A percentile compares a stretch with the other conserved stretches of the same genome.
These are phyloP conservation scores for Melozone crissalis DNA, from an alignment of 2,113 vertebrate species.

Conservation along the genomic window DNA sequence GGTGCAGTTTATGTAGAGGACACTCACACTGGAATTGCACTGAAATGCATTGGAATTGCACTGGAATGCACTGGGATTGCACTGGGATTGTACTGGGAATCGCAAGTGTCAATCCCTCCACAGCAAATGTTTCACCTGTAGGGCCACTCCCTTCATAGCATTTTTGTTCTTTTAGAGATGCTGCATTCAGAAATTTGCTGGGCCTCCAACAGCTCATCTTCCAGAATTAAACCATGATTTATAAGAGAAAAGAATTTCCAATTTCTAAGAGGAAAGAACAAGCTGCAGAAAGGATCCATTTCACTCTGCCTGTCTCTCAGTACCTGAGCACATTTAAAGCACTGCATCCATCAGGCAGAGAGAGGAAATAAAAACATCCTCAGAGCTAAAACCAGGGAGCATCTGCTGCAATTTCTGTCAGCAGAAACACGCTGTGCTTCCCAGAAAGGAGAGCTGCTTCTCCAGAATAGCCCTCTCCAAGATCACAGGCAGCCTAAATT, in stretches of 20 bases:
- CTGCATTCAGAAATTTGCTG: neutral
- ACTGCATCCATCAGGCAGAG: neutral
- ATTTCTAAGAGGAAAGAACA: neutral
- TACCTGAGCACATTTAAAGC: neutral
- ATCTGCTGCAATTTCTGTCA: neutral
- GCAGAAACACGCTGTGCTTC: neutral
- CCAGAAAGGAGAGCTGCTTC: neutral
- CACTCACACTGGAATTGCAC: neutral
- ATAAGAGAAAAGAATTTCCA: neutral
- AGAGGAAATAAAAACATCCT: constrained; percentile 5
- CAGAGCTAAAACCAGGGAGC: neutral
- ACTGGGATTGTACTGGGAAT: neutral
- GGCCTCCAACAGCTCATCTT: neutral
- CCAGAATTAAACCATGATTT: neutral
- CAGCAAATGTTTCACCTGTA: neutral
- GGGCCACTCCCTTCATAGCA: neutral
- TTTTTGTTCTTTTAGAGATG: neutral
- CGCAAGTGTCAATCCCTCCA: neutral
- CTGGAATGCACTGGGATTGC: neutral
- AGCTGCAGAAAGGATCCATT: neutral
- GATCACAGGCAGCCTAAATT: neutral
- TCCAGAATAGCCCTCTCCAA: neutral
- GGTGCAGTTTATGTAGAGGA: neutral
- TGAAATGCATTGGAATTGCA: too few relatives aligned
- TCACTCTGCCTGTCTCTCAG: neutral